Base-by-base conservation (phyloP, 2,113 vertebrate genomes). In the Pholis gunnellus region DNA sequence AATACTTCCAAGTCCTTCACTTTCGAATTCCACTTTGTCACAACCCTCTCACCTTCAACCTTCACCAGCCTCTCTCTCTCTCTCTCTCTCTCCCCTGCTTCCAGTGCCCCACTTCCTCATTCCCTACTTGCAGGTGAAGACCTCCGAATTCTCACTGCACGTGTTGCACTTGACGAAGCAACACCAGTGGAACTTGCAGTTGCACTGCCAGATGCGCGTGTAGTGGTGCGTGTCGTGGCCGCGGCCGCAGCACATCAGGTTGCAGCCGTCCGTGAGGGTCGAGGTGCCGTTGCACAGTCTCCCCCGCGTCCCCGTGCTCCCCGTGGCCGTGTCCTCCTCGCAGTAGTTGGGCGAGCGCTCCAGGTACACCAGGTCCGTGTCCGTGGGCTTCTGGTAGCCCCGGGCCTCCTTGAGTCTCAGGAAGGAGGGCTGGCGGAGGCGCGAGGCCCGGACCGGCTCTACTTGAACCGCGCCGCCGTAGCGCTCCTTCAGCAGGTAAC, bases 121-220 rank as follows among this genome's bases (percentile, higher is more conserved):
- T 2, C 36, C 0, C 89, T 96, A 99, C 95, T 99, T 99, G 95
- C 98, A 99, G 82, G 98, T 99, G 95, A 98, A 99, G 84, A 99
- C 97, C 84, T 99, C 97, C 1, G 97, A 97, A 92, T 96, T 95
- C 94, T 99, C 98, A 0, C 98, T 99, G 85, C 98, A 99, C 0
- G 97, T 98, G 97, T 97, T 99, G 94, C 98, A 99, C 88, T 97
- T 97, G 72, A 99, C 98, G 1, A 97, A 98, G 91, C 98, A 99
- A 94, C 98, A 99, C 98, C 98, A 99, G 94, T 99, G 98, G 93
- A 99, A 99, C 84, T 99, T 99, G 93, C 98, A 99, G 87, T 99
- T 97, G 90, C 98, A 99, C 87, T 99, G 98, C 97, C 98, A 99
- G 69, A 98, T 97, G 63, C 96, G 96, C 20, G 97, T 99, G 95